Percentiles rank a stretch among this genome's conserved stretches.
phyloP scores from a whole-genome alignment of 2,113 vertebrate genomes.

The Potamarius usumacintae region DNA sequence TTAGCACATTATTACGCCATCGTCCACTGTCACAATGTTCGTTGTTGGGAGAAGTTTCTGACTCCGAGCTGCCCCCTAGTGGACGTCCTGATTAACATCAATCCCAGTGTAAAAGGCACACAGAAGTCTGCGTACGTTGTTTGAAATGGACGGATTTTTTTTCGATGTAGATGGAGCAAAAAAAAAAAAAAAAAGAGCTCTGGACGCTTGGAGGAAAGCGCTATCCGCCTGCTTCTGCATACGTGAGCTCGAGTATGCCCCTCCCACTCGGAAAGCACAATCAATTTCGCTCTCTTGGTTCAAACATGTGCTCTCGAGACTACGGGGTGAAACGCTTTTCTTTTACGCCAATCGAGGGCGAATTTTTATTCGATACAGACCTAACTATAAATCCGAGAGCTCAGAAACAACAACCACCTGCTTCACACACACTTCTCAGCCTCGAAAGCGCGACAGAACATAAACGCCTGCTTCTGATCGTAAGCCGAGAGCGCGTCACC shows the following conservation, averaged over 20 bases:
- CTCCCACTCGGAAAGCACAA: not conserved
- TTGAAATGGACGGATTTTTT: no score
- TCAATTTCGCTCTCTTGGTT: not conserved
- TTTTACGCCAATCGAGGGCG: not conserved
- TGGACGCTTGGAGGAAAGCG: not conserved
- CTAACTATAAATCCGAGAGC: no score
- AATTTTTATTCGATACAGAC: not conserved
- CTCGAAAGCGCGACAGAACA: slow-evolving; percentile 42
- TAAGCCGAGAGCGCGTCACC: slow-evolving; percentile 26
- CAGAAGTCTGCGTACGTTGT: no score
- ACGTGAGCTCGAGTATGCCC: no score
- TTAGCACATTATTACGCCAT: no score
- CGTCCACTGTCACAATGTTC: no score
- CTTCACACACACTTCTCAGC: slow-evolving; percentile 8
- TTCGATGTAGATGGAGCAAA: no score
- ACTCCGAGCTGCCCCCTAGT: no score
- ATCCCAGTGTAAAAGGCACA: no score
- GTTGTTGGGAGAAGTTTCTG: no score
- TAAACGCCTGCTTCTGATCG: slow-evolving; percentile 41
- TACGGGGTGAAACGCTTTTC: not conserved
- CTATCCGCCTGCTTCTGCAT: not conserved
- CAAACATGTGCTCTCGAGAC: not conserved
- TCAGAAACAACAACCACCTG: not conserved
- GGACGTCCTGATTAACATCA: no score
- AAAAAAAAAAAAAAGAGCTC: not conserved